Conservation (phyloP, 2,113 vertebrate species). For the Marmota monax region DNA sequence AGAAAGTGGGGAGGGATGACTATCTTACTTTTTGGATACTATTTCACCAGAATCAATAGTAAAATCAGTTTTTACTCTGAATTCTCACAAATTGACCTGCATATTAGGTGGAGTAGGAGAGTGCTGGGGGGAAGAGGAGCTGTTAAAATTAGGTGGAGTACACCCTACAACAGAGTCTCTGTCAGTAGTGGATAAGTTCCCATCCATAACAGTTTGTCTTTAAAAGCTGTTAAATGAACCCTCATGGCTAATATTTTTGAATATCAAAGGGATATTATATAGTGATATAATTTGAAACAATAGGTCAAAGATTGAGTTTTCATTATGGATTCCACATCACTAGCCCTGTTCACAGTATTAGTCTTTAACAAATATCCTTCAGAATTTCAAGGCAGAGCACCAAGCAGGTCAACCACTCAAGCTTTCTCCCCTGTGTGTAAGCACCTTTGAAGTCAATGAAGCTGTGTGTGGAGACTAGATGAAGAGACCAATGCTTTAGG, state of each 20-base stretch:
- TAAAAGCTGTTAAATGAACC: background rate
- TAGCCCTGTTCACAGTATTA: background rate
- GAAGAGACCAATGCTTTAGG: background rate
- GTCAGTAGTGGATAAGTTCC: background rate
- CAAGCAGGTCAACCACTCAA: background rate
- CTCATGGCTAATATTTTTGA: background rate
- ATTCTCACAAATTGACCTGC: background rate
- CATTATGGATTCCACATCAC: background rate
- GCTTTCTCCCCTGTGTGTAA: background rate
- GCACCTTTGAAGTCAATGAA: constrained; percentile 33
- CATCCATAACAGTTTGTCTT: background rate
- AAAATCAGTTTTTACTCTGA: background rate
- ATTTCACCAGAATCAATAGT: background rate
- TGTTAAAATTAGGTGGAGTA: background rate
- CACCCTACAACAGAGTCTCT: background rate
- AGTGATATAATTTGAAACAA: constrained; percentile 20
- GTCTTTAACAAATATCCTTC: background rate
- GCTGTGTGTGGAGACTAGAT: background rate
- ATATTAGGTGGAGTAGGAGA: background rate
- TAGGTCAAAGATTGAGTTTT: background rate
- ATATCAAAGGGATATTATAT: background rate
- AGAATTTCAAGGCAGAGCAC: background rate
- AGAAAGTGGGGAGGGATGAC: background rate
- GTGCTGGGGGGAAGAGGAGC: background rate
- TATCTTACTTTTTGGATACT: background rate